phyloP scores from a whole-genome alignment of 2,888 invertebrate species.

The Harpalus rufipes region DNA sequence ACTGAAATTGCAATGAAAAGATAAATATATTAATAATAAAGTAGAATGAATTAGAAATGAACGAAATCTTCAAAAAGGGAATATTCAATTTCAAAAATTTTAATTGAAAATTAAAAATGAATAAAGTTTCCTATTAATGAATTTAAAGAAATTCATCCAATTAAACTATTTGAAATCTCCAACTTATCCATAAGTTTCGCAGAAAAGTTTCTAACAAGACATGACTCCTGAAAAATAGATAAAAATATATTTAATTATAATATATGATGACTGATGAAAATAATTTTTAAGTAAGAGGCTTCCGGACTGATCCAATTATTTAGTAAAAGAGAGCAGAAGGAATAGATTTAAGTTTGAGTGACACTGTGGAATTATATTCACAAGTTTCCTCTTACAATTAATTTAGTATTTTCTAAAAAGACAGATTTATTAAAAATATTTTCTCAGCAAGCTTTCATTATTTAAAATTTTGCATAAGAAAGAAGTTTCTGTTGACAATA shows the following conservation, averaged over 20 bases:
- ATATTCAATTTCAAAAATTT: background rate
- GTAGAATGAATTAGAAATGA: no score
- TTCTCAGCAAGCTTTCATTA: no score
- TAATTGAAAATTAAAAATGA: background rate
- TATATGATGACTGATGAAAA: slow-evolving; percentile 41
- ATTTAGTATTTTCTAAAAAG: slow-evolving; percentile 18
- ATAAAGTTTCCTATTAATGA: background rate
- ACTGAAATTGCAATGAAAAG: no score
- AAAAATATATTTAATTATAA: slow-evolving; percentile 39
- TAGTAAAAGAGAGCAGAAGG: slow-evolving; percentile 11
- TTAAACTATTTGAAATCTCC: slow-evolving; percentile 23
- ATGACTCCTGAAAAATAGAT: slow-evolving; percentile 28
- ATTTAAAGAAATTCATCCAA: slow-evolving; percentile 13
- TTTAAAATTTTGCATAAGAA: no score
- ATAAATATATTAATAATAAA: no score
- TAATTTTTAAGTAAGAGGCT: slow-evolving; percentile 36
- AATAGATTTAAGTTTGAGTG: slow-evolving; percentile 50
- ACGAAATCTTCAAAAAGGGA: no score
- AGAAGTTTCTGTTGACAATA: no score
- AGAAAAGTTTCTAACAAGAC: slow-evolving; percentile 15
- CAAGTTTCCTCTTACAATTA: slow-evolving; percentile 12
- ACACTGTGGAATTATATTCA: slow-evolving; percentile 34
- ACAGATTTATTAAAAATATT: no score
- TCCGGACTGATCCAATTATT: slow-evolving; percentile 36
- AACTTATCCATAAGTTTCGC: background rate